Base-by-base conservation (phyloP, 37 sponge, comb jelly and placozoan genomes). In the Crambe crambe region DNA sequence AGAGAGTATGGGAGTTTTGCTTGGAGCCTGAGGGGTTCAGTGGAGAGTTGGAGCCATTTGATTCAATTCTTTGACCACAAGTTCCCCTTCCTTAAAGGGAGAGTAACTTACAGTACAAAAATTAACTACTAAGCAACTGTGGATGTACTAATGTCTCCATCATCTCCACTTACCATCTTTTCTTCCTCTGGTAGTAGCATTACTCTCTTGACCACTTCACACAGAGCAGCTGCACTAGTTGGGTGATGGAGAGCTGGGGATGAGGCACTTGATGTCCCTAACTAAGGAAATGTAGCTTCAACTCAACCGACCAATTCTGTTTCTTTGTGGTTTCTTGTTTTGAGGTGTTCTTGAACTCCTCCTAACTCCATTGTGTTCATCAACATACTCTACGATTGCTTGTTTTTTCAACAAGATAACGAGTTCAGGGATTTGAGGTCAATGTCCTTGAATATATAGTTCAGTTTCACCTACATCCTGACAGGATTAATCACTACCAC, bases 1-100 rank as follows among this genome's bases (percentile, higher is more conserved):
- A 23, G 77, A 84, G 35, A 54, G 77, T 84, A 25, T 62, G 85
- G 0, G 69, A 70, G 29, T 40, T 77, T 37, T 70, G n/a, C 42
- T 43, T 40, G 58, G 83, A 39, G n/a, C 8, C 21, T 37, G 71
- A 3, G 20, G 9, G 15, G 40, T 1, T 76, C 29, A 42, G 58
- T 37, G 85, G 85, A 32, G 76, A 67, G 9, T 68, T 37, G 18
- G 73, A 41, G 47, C 71, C 38, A 56, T 17, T 44, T 2, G 47
- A n/a, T 47, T 65, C 2, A 92, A 64, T 8, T 85, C 92, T 6
- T 54, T 30, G 1, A 92, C 76, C 1, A 69, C 69, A 31, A 92
- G 56, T 6, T 75, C 60, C 17, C 92, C 92, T 42, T 79, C 88
- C 30, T 58, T 69, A 25, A 81, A 54, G 9, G 92, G 92, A 92